Conservation (phyloP, 2,888 invertebrate species). For the Gymnoscelis rufifasciata region DNA sequence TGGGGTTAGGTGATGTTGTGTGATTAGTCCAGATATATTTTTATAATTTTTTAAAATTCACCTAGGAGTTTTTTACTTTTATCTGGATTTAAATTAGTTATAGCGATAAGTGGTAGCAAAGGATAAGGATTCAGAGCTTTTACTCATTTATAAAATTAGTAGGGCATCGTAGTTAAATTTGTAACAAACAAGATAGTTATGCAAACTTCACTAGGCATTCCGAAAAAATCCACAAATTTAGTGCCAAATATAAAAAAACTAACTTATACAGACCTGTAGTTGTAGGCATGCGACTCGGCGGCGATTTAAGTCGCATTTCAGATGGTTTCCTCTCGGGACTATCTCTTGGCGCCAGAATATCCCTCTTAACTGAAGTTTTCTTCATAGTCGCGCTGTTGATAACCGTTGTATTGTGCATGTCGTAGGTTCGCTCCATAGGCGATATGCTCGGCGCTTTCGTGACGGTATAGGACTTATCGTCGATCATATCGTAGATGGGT, state of each 20-base stretch:
- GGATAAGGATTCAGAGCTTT: too few relatives aligned
- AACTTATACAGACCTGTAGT: constrained; percentile 39
- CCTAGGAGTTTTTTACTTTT: too few relatives aligned
- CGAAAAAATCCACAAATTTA: too few relatives aligned
- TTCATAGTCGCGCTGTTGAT: constrained; percentile 62
- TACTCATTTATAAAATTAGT: too few relatives aligned
- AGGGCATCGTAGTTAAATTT: too few relatives aligned
- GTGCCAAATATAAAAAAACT: neutral
- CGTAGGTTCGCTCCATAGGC: constrained; percentile 45
- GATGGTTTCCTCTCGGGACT: constrained; percentile 45
- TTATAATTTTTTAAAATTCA: too few relatives aligned
- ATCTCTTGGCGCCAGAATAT: constrained; percentile 48
- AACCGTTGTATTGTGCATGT: constrained; percentile 49
- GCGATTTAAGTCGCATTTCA: constrained; percentile 23
- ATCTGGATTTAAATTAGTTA: too few relatives aligned
- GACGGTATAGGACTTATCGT: constrained; percentile 57
- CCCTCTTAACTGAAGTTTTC: constrained; percentile 51
- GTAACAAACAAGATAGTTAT: too few relatives aligned
- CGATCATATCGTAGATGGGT: constrained; percentile 62
- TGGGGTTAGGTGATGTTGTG: too few relatives aligned
- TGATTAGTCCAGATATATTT: too few relatives aligned
- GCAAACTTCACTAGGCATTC: too few relatives aligned
- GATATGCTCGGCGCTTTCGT: constrained; percentile 37
- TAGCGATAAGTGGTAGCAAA: too few relatives aligned
- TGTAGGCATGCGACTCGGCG: constrained; percentile 36